A percentile compares a stretch with the other conserved stretches of the same genome.
Conservation (phyloP, 23 tunicate species). For the Oikopleura dioica region DNA sequence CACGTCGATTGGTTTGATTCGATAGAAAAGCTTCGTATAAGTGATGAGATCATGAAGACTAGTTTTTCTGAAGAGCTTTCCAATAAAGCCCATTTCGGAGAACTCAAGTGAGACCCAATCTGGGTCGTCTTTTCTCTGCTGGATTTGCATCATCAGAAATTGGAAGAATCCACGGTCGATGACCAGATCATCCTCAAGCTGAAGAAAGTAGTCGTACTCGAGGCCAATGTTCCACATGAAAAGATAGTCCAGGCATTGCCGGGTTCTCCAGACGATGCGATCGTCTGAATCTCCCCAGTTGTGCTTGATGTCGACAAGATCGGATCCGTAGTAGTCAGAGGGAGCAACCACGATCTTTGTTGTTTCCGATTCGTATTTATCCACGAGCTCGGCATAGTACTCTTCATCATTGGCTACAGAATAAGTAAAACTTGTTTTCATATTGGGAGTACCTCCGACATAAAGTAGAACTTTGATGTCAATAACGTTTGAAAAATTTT, state of each 20-base stretch:
- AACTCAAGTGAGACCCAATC: background rate
- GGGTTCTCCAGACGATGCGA: background rate
- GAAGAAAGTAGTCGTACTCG: background rate
- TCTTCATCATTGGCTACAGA: no score
- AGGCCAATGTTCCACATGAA: background rate
- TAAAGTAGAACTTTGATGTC: no score
- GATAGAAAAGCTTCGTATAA: background rate
- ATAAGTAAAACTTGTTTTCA: no score
- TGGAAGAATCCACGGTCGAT: background rate
- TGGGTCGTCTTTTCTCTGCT: background rate
- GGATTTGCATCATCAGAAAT: background rate
- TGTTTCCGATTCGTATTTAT: no score
- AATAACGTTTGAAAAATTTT: no score
- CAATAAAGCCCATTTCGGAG: background rate
- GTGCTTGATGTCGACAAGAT: no score
- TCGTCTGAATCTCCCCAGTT: no score
- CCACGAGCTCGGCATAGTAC: no score
- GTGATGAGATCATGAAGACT: background rate
- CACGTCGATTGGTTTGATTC: no score
- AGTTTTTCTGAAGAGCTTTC: background rate
- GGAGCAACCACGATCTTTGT: no score
- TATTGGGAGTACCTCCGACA: no score
- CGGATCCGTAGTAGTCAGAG: no score
- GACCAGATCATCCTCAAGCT: background rate
- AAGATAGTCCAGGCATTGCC: background rate